Evolutionary conservation across 2,113 vertebrate species (phyloP), one percentile per base, ranked within the genome.

Genomic region (Loxodonta africana): DNA sequence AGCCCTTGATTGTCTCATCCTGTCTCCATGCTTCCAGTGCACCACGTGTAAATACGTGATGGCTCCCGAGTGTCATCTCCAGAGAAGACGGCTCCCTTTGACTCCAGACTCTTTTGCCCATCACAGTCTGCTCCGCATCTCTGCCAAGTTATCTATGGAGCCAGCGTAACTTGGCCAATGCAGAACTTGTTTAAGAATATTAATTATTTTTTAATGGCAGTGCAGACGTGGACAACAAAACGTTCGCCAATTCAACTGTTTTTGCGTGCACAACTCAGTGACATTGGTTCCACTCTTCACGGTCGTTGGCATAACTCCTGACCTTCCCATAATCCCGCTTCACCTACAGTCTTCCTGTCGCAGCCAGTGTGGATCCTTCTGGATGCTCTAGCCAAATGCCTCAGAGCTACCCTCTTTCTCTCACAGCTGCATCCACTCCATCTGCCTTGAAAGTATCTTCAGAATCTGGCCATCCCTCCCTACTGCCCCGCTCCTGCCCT

Each of bases 111-210:
- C 46, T 44, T 26, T 63, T 5, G 23, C 1, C 18, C 46, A 46
- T 18, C 14, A 0, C 14, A 0, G 3, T 4, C 20, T 15, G 20
- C 60, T 0, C 18, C 28, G 26, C 48, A 15, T 7, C n/a, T 65
- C 44, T 25, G 6, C 28, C 30, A 10, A 7, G 17, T 10, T 5
- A 1, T 37, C 69, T 51, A 44, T 6, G 2, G 37, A 30, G 44
- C n/a, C 78, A 62, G 44, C 1, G 6, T 26, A 25, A 6, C 74
- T 33, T 80, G 57, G 30, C 62, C n/a, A 30, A 33, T 15, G 14
- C 30, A 69, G 28, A 69, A 69, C 28, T 33, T 33, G 3, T 69
- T 33, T 33, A 48, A 48, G 10, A 48, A 48, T 33, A 37, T 37
- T 37, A 37, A 37, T 69, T 33, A 12, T 12, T 69, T 69, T 57